Conservation (phyloP, 2,888 invertebrate species). For the Ophion obscuratus region DNA sequence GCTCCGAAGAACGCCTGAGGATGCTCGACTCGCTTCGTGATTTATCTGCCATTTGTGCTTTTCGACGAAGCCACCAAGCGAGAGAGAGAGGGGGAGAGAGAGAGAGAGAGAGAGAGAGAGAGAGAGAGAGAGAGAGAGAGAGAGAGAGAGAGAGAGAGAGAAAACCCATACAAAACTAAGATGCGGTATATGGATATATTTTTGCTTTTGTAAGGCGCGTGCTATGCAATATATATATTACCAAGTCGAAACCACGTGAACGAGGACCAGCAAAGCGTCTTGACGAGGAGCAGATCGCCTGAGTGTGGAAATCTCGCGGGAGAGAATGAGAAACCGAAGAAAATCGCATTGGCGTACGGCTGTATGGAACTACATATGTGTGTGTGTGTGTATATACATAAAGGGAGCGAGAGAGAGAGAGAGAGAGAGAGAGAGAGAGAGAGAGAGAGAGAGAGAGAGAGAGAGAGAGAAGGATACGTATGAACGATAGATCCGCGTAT, state of each 20-base stretch:
- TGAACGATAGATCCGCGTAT: neutral
- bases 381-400: too few relatives aligned
- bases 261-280: neutral
- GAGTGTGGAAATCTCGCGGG: neutral
- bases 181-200: constrained; percentile 1
- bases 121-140: neutral
- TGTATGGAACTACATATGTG: neutral
- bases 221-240: constrained; percentile 17
- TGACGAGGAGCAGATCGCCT: constrained; percentile 41
- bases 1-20: constrained; percentile 57
- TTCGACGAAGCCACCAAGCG: constrained; percentile 62
- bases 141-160: neutral
- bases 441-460: neutral
- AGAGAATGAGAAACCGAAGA: constrained; percentile 44
- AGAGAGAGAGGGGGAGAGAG: neutral
- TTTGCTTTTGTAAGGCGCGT: constrained; percentile 24
- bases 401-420: neutral
- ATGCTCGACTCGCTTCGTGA: constrained; percentile 69
- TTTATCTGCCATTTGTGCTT: constrained; percentile 79
- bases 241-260: neutral
- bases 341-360: constrained; percentile 48
- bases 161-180: constrained; percentile 1
- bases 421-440: too few relatives aligned
- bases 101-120: neutral
- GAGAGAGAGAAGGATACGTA: constrained; percentile 14